Evolutionary conservation across 2,113 vertebrate species (phyloP), one percentile per base, ranked within the genome.

Genomic region (Sphyrna mokarran): DNA sequence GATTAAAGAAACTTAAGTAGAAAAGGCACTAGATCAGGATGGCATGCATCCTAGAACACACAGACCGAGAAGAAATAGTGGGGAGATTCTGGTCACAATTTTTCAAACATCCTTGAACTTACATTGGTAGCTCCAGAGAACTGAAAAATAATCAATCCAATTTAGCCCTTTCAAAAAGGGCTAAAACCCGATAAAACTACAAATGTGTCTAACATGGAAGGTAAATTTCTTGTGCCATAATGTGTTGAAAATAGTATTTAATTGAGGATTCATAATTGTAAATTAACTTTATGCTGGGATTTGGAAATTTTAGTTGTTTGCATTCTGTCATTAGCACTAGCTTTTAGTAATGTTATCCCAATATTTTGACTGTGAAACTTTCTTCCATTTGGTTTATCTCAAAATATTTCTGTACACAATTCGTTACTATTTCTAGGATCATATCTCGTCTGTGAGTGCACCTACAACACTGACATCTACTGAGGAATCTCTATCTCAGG

Each of bases 401-500:
- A 48, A 76, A 95, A 70, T 48, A 54, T 72, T 43, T 94, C 40
- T 95, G 68, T 69, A 14, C 40, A 72, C 70, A 54, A 72, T 95
- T 95, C 76, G 96, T 96, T 97, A 18, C 61, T 97, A 22, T 96
- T 96, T 97, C 96, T 96, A 99, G 99, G 98, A 98, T 97, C 98
- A 97, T 97, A 97, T 97, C 96, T 97, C 98, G 96, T 96, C 98
- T 97, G 97, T 98, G 94, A 97, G 97, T 96, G 98, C 98, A 96
- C 61, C 89, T 68, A n/a, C 89, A 93, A 98, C 98, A 97, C 98
- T 98, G 97, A 98, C 98, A 95, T 98, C 98, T 97, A 98, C 98
- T 96, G 98, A 98, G 97, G 98, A 98, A 97, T 97, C 98, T 96
- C 98, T 98, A 98, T 98, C 98, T 98, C 99, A 98, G 98, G 98